These are phyloP conservation scores for Poeciliopsis turneri DNA, from an alignment of 2,797 vertebrate genomes.

Conservation along the genomic window DNA sequence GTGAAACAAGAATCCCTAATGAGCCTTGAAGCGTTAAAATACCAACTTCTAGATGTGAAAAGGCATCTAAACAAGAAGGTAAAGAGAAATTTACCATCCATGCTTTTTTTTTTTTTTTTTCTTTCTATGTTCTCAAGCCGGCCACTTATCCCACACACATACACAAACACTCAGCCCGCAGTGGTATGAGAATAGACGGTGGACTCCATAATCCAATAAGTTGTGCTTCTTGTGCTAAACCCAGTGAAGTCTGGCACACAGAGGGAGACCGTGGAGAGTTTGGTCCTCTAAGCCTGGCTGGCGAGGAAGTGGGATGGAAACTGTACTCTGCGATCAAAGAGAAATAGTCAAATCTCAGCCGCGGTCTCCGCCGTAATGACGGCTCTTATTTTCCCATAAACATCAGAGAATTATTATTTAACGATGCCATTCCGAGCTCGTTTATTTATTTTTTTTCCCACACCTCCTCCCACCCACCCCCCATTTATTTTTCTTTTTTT, in stretches of 20 bases:
- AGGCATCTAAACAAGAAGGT: conserved; percentile 31
- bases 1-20: conserved; percentile 38
- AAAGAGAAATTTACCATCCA: conserved; percentile 49
- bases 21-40: conserved; percentile 29
- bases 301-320: conserved; percentile 59
- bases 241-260: conserved; percentile 72
- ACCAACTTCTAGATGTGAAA: conserved; percentile 47
- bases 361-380: conserved; percentile 27
- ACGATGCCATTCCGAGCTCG: conserved; percentile 47
- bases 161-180: conserved; percentile 41
- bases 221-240: conserved; percentile 72
- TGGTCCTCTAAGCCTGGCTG: conserved; percentile 55
- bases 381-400: conserved; percentile 36
- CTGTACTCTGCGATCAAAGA: conserved; percentile 44
- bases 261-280: conserved; percentile 51
- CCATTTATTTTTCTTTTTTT: too few species aligned
- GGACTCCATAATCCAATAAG: conserved; percentile 75
- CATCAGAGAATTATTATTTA: conserved; percentile 41
- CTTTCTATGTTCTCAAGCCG: conserved; percentile 40
- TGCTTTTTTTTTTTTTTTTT: conserved; percentile 13
- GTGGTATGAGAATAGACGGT: conserved; percentile 59
- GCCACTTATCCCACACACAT: conserved; percentile 35
- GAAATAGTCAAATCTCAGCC: conserved; percentile 47
- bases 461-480: too few species aligned
- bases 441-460: not conserved